Base-by-base conservation (phyloP, 2,797 vertebrate genomes). In the Molossus alvarezi region DNA sequence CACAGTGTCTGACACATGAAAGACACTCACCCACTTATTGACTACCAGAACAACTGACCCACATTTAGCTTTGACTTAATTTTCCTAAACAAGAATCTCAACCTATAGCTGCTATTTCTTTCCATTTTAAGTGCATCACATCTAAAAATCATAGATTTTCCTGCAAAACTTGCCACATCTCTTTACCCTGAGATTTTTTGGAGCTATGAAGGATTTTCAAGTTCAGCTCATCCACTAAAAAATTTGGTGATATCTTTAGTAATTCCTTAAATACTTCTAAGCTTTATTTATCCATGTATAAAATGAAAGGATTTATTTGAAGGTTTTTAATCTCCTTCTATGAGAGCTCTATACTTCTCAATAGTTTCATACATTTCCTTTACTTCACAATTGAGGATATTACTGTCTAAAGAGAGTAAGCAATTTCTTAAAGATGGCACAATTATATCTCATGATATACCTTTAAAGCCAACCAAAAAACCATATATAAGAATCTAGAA, bases 381-480 rank as follows among this genome's bases (percentile, higher is more conserved):
- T 41, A 84, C 77, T 90, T 79, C 67, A 60, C 48, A 85, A 75
- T 58, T 92, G 45, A 90, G 72, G 60, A 84, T 93, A 97, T 93
- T 65, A 27, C 10, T 45, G 1, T 69, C 27, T 83, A n/a, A 86
- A 73, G 33, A 77, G 15, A 23, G 9, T 76, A 95, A 94, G 55
- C 37, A 88, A 67, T 84, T 76, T 88, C 33, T 88, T 67, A 89
- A 94, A 81, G 60, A 62, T 88, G 29, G 60, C 37, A 71, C 21
- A 51, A 76, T 71, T 91, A 58, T 37, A 79, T 71, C 62, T 41
- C 29, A 84, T 69, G 18, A 60, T 10, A 29, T 51, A 76, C 15
- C 21, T 37, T 89, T 27, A 85, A n/a, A 71, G 0, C 1, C 25
- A 89, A 85, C 53, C 88, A 69, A 94, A 60, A 81, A 45, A 45